Conservation (phyloP, 2,797 vertebrate genomes). For the Jordanella pulchra region DNA sequence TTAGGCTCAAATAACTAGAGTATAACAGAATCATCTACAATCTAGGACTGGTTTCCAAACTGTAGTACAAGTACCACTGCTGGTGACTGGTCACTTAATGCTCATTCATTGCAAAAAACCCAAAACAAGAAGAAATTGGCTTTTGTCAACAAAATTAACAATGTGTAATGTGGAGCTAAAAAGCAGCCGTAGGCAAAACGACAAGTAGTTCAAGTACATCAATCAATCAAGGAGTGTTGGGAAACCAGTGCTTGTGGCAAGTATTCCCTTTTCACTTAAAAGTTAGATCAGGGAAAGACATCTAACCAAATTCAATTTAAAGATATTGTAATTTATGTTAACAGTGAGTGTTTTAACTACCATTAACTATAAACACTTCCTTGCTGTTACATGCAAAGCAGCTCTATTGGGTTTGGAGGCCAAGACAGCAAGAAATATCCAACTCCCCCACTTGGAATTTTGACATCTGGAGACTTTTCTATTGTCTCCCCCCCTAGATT, state of each 20-base stretch:
- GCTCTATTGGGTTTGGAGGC: neutral
- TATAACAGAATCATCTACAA: neutral
- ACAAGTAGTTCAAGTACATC: neutral
- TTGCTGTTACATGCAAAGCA: neutral
- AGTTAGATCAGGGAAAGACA: neutral
- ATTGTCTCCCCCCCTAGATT: neutral
- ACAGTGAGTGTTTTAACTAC: neutral
- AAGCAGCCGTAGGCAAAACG: neutral
- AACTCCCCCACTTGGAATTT: neutral
- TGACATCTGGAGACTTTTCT: neutral
- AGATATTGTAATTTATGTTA: neutral
- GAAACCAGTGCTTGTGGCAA: neutral
- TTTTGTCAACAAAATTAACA: neutral
- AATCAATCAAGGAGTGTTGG: neutral
- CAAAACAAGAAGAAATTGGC: no score
- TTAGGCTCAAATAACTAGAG: neutral
- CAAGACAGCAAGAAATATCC: neutral
- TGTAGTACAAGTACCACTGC: neutral
- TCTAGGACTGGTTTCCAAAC: neutral
- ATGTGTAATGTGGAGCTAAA: neutral
- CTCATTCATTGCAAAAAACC: neutral
- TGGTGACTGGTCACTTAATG: neutral
- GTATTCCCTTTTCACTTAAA: neutral
- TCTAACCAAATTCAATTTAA: neutral
- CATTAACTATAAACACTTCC: neutral